These are phyloP conservation scores for Diaperis boleti DNA, from an alignment of 2,888 invertebrate genomes.

Conservation along the genomic window DNA sequence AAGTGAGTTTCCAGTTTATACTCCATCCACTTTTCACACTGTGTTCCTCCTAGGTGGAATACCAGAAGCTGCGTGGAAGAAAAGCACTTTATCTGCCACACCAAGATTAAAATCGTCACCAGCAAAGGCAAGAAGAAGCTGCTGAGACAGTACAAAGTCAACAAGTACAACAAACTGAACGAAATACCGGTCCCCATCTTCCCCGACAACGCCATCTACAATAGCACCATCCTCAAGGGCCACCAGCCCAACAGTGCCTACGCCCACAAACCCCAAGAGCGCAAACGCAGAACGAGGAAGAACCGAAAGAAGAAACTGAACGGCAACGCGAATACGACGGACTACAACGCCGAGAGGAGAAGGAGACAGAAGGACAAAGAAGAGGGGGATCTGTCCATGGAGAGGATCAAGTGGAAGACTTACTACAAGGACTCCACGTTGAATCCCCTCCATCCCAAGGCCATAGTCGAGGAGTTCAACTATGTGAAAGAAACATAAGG, in stretches of 20 bases:
- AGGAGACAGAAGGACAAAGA: slow-evolving; percentile 23
- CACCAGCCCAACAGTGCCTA: slow-evolving; percentile 41
- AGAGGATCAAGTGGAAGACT: slow-evolving; percentile 70
- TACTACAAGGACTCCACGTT: slow-evolving; percentile 69
- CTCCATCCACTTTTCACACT: slow-evolving; percentile 2
- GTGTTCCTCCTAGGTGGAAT: slow-evolving; percentile 72
- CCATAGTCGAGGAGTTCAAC: slow-evolving; percentile 69
- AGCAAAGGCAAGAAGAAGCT: slow-evolving; percentile 68
- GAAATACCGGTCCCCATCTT: slow-evolving; percentile 68
- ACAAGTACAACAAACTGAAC: slow-evolving; percentile 67
- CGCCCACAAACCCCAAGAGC: slow-evolving; percentile 49
- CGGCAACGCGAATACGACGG: slow-evolving; percentile 50
- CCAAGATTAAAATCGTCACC: slow-evolving; percentile 69
- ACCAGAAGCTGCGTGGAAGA: slow-evolving; percentile 74
- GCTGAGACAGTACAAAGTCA: slow-evolving; percentile 67
- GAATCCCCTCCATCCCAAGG: slow-evolving; percentile 71
- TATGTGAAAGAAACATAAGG: slow-evolving; percentile 47
- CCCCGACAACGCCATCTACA: slow-evolving; percentile 64
- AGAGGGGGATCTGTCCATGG: slow-evolving; percentile 58
- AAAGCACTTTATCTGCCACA: slow-evolving; percentile 80
- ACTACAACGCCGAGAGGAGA: slow-evolving; percentile 23
- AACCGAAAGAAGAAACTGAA: slow-evolving; percentile 66
- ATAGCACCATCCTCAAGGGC: slow-evolving; percentile 41
- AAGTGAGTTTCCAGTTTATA: slow-evolving; percentile 66
- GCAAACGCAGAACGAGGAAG: slow-evolving; percentile 65